Evolutionary conservation across 2,888 invertebrate species (phyloP).

Genomic region (Pollenia labialis): DNA sequence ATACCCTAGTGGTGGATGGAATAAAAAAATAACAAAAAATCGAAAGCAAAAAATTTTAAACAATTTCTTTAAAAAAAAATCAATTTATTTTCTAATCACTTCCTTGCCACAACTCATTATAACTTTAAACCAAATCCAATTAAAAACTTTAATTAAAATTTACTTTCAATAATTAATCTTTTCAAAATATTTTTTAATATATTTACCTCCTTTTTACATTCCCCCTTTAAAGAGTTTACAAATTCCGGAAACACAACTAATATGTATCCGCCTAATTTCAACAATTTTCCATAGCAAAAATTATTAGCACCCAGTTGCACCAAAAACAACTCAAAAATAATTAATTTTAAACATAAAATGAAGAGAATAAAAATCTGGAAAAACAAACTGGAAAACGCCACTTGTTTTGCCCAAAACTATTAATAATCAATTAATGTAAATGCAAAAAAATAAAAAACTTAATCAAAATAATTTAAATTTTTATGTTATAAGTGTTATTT

Average conservation of each 20-base stretch:
- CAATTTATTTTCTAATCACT: background rate
- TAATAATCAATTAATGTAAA: conserved; percentile 63
- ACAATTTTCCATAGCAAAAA: background rate
- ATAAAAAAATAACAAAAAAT: too few species aligned
- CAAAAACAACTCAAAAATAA: conserved; percentile 28
- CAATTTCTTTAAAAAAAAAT: too few species aligned
- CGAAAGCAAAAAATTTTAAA: too few species aligned
- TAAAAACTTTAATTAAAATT: background rate
- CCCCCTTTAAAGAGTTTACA: background rate
- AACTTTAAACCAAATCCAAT: background rate
- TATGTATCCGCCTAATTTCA: conserved; percentile 19
- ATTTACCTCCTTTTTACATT: background rate
- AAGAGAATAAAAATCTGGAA: background rate
- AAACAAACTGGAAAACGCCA: conserved; percentile 34
- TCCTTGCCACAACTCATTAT: background rate
- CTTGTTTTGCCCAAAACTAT: conserved; percentile 59
- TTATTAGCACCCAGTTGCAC: background rate
- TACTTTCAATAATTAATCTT: background rate
- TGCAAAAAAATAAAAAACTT: conserved; percentile 20
- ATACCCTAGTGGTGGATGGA: too few species aligned
- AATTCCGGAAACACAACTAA: conserved; percentile 20
- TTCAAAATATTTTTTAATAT: background rate
- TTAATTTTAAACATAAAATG: conserved; percentile 36
- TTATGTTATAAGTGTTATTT: conserved; percentile 70
- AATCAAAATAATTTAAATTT: conserved; percentile 65